phyloP scores from a whole-genome alignment of 2,113 vertebrate genomes.

The Heterotilapia buettikoferi region DNA sequence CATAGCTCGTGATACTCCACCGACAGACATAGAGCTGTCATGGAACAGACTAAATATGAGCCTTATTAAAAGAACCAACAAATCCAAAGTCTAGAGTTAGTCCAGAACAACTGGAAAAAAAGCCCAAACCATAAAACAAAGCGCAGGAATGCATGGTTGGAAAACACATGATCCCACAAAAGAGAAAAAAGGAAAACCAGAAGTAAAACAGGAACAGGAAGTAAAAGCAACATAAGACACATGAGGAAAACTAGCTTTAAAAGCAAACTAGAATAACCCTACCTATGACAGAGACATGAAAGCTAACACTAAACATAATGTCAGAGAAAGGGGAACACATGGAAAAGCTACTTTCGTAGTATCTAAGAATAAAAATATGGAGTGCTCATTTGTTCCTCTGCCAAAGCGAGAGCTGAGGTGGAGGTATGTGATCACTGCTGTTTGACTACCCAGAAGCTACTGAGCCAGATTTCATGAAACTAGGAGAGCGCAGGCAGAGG shows the following conservation, averaged over 20 bases:
- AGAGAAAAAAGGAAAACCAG: not conserved
- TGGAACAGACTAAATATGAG: not conserved
- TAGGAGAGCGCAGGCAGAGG: not conserved
- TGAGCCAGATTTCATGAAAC: not conserved
- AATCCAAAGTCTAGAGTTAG: not conserved
- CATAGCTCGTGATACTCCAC: not conserved
- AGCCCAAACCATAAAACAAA: not conserved
- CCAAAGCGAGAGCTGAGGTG: not conserved
- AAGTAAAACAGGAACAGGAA: not conserved
- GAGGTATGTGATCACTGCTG: not conserved
- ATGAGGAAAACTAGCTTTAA: not conserved
- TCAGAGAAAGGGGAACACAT: not conserved
- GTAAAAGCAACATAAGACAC: not conserved
- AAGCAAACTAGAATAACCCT: not conserved
- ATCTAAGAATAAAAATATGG: not conserved
- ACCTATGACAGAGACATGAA: not conserved
- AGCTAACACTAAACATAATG: not conserved
- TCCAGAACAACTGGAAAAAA: not conserved
- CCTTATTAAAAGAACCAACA: not conserved
- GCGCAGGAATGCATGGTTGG: rapidly evolving
- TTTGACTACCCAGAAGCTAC: not conserved
- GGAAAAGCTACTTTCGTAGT: not conserved
- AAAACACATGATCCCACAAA: not conserved
- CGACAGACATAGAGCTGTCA: not conserved
- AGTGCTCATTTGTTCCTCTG: not conserved